phyloP scores from a whole-genome alignment of 2,797 vertebrate species.

The Anolis apletophallus region DNA sequence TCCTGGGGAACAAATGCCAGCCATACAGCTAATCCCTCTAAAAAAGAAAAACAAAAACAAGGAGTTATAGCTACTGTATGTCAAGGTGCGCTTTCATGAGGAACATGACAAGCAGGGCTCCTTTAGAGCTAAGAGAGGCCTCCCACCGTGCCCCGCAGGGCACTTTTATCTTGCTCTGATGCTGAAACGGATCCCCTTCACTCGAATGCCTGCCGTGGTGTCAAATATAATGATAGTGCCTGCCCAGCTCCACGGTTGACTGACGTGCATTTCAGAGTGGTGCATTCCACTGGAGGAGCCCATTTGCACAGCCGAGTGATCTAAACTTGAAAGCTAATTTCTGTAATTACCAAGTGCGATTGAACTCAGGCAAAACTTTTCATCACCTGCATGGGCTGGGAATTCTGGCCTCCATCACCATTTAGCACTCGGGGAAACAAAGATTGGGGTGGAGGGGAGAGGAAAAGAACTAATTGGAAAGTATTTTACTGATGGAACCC shows the following conservation, averaged over 20 bases:
- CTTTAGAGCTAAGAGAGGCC: slow-evolving; percentile 63
- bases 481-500: slow-evolving; percentile 50
- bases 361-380: slow-evolving; percentile 75
- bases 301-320: slow-evolving; percentile 75
- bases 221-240: slow-evolving; percentile 66
- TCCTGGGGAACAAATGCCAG: slow-evolving; percentile 26
- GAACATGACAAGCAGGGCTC: slow-evolving; percentile 17
- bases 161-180: slow-evolving; percentile 67
- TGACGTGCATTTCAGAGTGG: slow-evolving; percentile 61
- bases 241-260: slow-evolving; percentile 50
- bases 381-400: slow-evolving; percentile 70
- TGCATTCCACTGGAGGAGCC: slow-evolving; percentile 67
- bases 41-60: slow-evolving; percentile 42
- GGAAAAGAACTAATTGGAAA: slow-evolving; percentile 63
- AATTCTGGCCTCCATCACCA: slow-evolving; percentile 67
- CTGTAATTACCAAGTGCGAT: slow-evolving; percentile 78
- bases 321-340: slow-evolving; percentile 79
- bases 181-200: slow-evolving; percentile 58
- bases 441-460: not conserved
- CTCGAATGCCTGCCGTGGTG: slow-evolving; percentile 38
- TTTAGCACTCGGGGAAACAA: slow-evolving; percentile 55
- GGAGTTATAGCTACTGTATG: slow-evolving; percentile 46
- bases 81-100: slow-evolving; percentile 35
- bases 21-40: slow-evolving; percentile 42
- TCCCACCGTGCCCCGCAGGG: slow-evolving; percentile 60